phyloP scores from a whole-genome alignment of 1,140 invertebrate species.

The Mercenaria mercenaria region DNA sequence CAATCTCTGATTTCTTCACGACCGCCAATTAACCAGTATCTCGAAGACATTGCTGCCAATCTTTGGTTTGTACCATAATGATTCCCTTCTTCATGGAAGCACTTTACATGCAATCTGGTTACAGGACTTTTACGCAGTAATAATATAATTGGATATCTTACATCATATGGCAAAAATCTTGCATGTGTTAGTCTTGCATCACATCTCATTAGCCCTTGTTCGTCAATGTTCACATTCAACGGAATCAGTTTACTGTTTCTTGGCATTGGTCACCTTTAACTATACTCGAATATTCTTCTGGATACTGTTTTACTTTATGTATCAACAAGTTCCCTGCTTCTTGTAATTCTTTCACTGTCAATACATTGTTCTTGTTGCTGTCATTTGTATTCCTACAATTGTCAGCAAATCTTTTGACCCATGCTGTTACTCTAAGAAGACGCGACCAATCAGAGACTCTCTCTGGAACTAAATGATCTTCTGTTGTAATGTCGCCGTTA shows the following conservation, averaged over 20 bases:
- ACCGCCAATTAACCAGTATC: conserved; percentile 41
- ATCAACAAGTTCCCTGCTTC: neutral
- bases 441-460: conserved; percentile 7
- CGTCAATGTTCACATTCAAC: conserved; percentile 24
- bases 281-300: conserved; percentile 6
- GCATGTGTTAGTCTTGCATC: conserved; percentile 16
- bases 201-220: conserved; percentile 9
- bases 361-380: neutral
- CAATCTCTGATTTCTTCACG: conserved; percentile 23
- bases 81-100: neutral
- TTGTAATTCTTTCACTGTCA: neutral
- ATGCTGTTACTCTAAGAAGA: neutral
- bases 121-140: neutral
- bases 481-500: neutral
- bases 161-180: neutral
- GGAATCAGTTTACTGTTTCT: neutral
- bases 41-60: conserved; percentile 7
- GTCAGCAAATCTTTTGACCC: neutral
- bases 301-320: neutral
- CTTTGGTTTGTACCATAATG: conserved; percentile 36
- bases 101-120: conserved; percentile 19
- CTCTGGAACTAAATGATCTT: neutral
- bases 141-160: neutral
- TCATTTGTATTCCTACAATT: neutral
- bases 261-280: neutral